A percentile compares a stretch with the other conserved stretches of the same genome.
Evolutionary conservation across 2,888 invertebrate genomes (phyloP).

Genomic region (Ormyrus nitidulus): DNA sequence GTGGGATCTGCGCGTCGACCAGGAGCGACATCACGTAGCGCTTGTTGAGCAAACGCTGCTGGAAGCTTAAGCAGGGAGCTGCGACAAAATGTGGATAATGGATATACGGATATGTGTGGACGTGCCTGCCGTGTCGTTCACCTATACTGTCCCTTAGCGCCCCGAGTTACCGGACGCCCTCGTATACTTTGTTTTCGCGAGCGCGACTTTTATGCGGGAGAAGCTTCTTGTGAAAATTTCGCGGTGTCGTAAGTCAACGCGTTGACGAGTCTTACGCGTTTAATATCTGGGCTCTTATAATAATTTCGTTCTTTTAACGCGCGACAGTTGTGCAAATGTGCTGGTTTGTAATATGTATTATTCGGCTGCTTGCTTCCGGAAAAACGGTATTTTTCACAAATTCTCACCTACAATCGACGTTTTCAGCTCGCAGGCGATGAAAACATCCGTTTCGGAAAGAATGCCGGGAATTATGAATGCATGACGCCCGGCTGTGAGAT

Average conservation of each 20-base stretch:
- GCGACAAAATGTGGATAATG: not conserved
- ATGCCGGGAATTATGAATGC: conserved; percentile 61
- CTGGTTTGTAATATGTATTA: too few relatives aligned
- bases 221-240: too few relatives aligned
- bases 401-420: conserved; percentile 59
- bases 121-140: not conserved
- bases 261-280: too few relatives aligned
- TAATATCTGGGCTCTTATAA: too few relatives aligned
- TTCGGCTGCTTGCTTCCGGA: too few relatives aligned
- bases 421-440: conserved; percentile 60
- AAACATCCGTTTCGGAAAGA: conserved; percentile 58
- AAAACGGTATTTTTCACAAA: not conserved
- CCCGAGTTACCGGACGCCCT: not conserved
- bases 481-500: conserved; percentile 60
- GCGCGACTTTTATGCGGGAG: too few relatives aligned
- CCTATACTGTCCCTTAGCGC: not conserved
- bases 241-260: too few relatives aligned
- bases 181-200: not conserved
- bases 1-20: conserved; percentile 51
- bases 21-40: conserved; percentile 58
- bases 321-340: too few relatives aligned
- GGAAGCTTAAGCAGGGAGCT: conserved; percentile 60
- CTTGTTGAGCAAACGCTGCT: conserved; percentile 59
- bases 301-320: too few relatives aligned
- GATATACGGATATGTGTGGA: too few relatives aligned